Evolutionary conservation across 2,113 vertebrate genomes (phyloP).

Genomic region (Podocnemis expansa): DNA sequence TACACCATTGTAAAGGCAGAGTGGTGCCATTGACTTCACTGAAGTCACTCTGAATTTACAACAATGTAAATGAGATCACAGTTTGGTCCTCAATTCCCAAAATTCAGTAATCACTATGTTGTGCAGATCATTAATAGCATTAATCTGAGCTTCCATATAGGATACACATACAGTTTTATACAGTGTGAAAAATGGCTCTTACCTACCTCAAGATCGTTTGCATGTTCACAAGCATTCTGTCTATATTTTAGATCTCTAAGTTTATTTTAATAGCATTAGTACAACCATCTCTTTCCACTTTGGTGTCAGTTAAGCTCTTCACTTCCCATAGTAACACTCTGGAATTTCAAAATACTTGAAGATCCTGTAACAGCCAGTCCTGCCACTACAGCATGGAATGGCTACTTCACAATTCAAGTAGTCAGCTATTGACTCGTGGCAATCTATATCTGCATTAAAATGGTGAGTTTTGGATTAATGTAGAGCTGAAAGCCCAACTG

Average conservation of each 20-base stretch:
- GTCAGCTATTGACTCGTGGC: constrained; percentile 84
- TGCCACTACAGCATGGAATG: constrained; percentile 73
- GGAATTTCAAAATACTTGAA: constrained; percentile 78
- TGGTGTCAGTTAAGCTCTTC: constrained; percentile 52
- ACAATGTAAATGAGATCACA: background rate
- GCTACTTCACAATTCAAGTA: constrained; percentile 84
- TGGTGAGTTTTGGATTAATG: constrained; percentile 86
- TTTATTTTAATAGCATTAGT: constrained; percentile 54
- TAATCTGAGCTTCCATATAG: background rate
- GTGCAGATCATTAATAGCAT: background rate
- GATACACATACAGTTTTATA: fast-evolving
- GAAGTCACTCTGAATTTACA: constrained; percentile 22
- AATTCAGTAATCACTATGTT: background rate
- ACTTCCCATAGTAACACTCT: constrained; percentile 64
- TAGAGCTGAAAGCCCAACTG: constrained; percentile 85
- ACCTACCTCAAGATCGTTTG: constrained; percentile 28
- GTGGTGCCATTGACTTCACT: constrained; percentile 4
- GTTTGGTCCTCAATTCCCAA: background rate
- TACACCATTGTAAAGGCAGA: background rate
- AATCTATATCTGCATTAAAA: constrained; percentile 90
- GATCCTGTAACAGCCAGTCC: constrained; percentile 73
- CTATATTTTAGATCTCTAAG: constrained; percentile 29
- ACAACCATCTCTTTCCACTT: constrained; percentile 17
- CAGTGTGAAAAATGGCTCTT: background rate
- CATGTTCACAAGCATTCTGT: background rate